Evolutionary conservation across 2,797 vertebrate genomes (phyloP).

Genomic region (Eurystomus glaucurus): DNA sequence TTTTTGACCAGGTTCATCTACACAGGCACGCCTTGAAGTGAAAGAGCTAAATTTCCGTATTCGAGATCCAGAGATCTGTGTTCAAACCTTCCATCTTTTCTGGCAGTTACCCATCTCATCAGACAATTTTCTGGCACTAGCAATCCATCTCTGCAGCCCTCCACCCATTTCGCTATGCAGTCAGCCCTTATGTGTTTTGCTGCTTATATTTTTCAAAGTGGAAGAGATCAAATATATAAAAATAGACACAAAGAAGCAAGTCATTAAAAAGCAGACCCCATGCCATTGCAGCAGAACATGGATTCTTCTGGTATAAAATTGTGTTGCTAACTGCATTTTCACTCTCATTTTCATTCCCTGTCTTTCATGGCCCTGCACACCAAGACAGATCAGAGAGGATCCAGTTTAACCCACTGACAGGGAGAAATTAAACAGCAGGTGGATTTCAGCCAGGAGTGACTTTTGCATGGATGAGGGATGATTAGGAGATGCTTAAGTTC

Average conservation of each 20-base stretch:
- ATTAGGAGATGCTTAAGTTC: not conserved
- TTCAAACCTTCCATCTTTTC: conserved; percentile 45
- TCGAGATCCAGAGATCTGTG: conserved; percentile 15
- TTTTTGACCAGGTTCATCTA: conserved; percentile 41
- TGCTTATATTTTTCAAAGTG: conserved; percentile 39
- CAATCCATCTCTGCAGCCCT: conserved; percentile 30
- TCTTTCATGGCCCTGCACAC: not conserved
- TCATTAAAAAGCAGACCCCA: not conserved
- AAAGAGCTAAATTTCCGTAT: conserved; percentile 33
- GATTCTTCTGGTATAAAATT: not conserved
- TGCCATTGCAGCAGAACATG: not conserved
- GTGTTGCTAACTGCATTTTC: not conserved
- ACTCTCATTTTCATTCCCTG: not conserved
- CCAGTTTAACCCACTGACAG: not conserved
- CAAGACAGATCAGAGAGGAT: not conserved
- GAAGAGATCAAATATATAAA: conserved; percentile 44
- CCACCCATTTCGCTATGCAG: conserved; percentile 16
- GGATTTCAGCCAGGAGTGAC: not conserved
- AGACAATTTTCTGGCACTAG: conserved; percentile 37
- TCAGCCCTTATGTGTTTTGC: conserved; percentile 5
- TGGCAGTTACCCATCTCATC: conserved; percentile 51
- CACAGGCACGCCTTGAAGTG: conserved; percentile 9
- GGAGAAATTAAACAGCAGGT: not conserved
- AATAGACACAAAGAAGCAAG: conserved; percentile 44
- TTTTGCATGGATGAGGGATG: not conserved